Conservation (phyloP, 1,140 invertebrate species). For the Notospermus geniculatus region DNA sequence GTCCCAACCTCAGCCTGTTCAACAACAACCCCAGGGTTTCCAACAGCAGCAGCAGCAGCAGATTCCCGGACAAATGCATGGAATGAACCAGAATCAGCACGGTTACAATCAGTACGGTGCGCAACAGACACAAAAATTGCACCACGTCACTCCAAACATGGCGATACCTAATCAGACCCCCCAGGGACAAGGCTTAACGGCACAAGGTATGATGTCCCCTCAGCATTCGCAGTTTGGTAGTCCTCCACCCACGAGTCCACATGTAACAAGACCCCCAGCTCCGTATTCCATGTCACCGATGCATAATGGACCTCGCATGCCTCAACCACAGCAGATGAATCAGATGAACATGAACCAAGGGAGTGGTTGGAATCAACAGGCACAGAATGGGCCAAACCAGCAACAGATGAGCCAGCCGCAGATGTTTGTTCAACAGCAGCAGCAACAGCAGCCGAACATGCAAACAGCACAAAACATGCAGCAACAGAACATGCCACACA, state of each 20-base stretch:
- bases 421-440: conserved; percentile 9
- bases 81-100: conserved; percentile 20
- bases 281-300: conserved; percentile 21
- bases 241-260: conserved; percentile 17
- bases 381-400: neutral
- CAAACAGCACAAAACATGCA: conserved; percentile 37
- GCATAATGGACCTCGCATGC: conserved; percentile 14
- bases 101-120: conserved; percentile 11
- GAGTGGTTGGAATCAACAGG: neutral
- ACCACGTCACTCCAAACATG: conserved; percentile 11
- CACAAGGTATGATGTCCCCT: conserved; percentile 6
- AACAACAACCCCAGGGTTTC: conserved; percentile 7
- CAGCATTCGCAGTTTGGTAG: conserved; percentile 21
- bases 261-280: neutral
- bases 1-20: conserved; percentile 13
- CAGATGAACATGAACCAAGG: conserved; percentile 17
- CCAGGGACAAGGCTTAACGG: too few relatives aligned
- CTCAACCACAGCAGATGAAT: conserved; percentile 12
- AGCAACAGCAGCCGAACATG: conserved; percentile 27
- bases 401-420: neutral
- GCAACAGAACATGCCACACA: conserved; percentile 50
- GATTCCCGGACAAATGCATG: conserved; percentile 17
- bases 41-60: conserved; percentile 2
- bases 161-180: conserved; percentile 6
- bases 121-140: conserved; percentile 9